Base-by-base conservation (phyloP, 2,113 vertebrate genomes). In the Mesembrinibis cayennensis region DNA sequence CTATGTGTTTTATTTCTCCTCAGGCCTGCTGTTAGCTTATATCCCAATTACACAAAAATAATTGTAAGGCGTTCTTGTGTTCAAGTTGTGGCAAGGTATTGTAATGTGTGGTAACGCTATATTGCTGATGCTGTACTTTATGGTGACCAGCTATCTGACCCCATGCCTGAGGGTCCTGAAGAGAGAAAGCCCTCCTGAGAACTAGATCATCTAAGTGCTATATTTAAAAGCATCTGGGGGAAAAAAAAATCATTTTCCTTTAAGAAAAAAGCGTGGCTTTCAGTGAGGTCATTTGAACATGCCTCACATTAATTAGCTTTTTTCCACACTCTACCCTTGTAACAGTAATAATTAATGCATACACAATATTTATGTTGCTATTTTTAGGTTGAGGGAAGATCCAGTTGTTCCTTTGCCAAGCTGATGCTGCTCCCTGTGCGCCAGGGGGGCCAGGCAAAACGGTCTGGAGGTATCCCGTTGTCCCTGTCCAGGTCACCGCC, bases 341-440 rank as follows among this genome's bases (percentile, higher is more conserved):
- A 82, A 80, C 65, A 25, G 70, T 63, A 93, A 50, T 71, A 90
- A 93, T 92, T 86, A 90, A 81, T 66, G 25, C 16, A 0, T 40
- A 65, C 84, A 71, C 38, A 53, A 30, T 63, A 88, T 90, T 91
- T 92, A 88, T 32, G 49, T 42, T 8, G 14, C 56, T 79, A 74
- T 81, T 97, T 85, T 96, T 90, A 93, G 80, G 34, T 14, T 61
- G 50, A 74, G 72, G 73, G 50, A 95, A 94, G 44, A 94, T 82
- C n/a, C 78, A 86, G 59, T 83, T 91, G 69, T 87, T 94, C 73
- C 87, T 93, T 82, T 72, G 70, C 38, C 16, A 72, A 78, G 66
- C 20, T 45, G 58, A 73, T 8, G 17, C 27, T 79, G 85, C 44
- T 86, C 63, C 34, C 74, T 65, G 55, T 58, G 88, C 2, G 0